phyloP scores from a whole-genome alignment of 2,888 invertebrate genomes.

The Podotricha telesiphe region DNA sequence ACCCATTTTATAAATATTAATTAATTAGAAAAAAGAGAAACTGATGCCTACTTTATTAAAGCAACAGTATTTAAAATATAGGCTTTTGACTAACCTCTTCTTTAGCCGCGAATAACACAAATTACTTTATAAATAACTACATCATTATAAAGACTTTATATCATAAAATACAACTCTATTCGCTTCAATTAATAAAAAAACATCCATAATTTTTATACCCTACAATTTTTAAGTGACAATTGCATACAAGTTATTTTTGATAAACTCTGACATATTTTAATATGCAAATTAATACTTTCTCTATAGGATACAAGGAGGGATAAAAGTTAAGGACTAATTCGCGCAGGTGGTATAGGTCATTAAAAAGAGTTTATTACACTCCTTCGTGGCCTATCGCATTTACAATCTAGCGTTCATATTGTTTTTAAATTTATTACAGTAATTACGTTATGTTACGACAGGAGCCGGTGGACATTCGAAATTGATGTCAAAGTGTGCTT shows the following conservation, averaged over 20 bases:
- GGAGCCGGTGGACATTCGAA: constrained; percentile 55
- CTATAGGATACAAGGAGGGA: constrained; percentile 40
- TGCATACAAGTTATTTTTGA: constrained; percentile 20
- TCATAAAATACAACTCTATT: not conserved
- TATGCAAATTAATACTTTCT: constrained; percentile 44
- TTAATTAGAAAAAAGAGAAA: too few relatives aligned
- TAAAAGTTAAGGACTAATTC: constrained; percentile 48
- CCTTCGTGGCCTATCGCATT: constrained; percentile 61
- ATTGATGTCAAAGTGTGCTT: constrained; percentile 48
- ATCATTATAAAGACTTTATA: constrained; percentile 4
- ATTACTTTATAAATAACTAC: not conserved
- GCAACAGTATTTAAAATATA: too few relatives aligned
- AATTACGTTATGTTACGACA: constrained; percentile 67
- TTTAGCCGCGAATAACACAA: not conserved
- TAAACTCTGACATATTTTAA: not conserved
- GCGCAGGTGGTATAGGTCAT: constrained; percentile 69
- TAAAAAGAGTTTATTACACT: constrained; percentile 67
- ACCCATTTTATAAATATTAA: too few relatives aligned
- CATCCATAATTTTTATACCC: not conserved
- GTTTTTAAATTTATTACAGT: constrained; percentile 73
- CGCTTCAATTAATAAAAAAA: constrained; percentile 14
- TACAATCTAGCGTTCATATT: constrained; percentile 68
- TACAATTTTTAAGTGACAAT: constrained; percentile 17
- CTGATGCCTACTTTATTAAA: too few relatives aligned
- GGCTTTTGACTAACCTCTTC: not conserved